Evolutionary conservation across 2,888 invertebrate genomes (phyloP), one percentile per base, ranked within the genome.

Genomic region (Drosophila hamatofila): DNA sequence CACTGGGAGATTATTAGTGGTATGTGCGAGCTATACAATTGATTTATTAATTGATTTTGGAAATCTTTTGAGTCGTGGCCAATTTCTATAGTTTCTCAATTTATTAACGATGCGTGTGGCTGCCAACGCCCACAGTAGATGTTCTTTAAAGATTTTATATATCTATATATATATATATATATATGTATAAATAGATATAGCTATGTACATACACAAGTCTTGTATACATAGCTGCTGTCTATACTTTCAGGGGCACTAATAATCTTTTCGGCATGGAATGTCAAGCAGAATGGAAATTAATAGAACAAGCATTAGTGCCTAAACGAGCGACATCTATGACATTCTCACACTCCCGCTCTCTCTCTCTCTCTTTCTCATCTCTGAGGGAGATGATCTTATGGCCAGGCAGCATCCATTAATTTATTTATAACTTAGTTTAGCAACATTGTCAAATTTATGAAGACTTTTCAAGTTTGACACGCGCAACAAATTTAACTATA

Each of bases 251-350:
- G 69, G 67, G 67, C 64, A 81, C 56, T 67, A 56, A 58, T 65
- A 67, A 68, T 75, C 72, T 62, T 49, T 6, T 63, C 65, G 59
- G 35, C 72, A 78, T 86, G 87, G 83, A 88, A 83, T 88, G 81
- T 86, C 73, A 78, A 86, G 72, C 72, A 68, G 80, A 72, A 83
- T 76, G 54, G 59, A 59, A 80, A 71, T 75, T 73, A 75, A 73
- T 80, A 69, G 69, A 70, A 70, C 62, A 70, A 61, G 78, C 61
- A 72, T 75, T 78, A 62, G 64, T 68, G 58, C 44, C 56, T 67
- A 60, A 58, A 59, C 25, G 58, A 64, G 65, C 69, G 80, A 72
- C 67, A 81, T 73, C 66, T 87, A 62, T 56, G 63, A 12, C 46
- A 33, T 30, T 33, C 11, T 11, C 35, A 4, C 21, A 21, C 39